Evolutionary conservation across 2,797 vertebrate genomes (phyloP), one percentile per base, ranked within the genome.

Genomic region (Sebastes ruberrimus): DNA sequence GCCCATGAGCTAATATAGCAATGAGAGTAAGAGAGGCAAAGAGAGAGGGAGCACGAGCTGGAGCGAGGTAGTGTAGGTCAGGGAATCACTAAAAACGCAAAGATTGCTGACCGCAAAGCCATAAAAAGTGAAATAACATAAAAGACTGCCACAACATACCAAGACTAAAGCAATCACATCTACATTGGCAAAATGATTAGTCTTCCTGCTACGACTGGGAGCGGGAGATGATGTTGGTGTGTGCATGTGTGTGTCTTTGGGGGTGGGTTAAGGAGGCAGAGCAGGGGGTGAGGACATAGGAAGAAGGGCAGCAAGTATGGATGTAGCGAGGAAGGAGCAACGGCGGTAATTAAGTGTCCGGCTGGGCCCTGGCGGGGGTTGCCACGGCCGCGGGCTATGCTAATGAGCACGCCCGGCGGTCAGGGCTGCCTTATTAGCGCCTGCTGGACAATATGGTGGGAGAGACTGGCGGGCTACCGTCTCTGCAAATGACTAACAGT

Each of bases 321-420:
- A 93, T 80, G 88, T 82, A 83, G 83, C 56, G 77, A 90, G 84
- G 89, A 89, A 93, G 87, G 84, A 93, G 89, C 92, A 67, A 66
- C 76, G 75, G 81, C 78, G 56, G 93, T 96, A 96, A 96, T 96
- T 95, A 96, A 96, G 94, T 95, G 94, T 95, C 93, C 94, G 84
- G 92, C 91, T 92, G 88, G 90, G 91, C 89, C 83, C 92, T 93
- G 84, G 90, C 79, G 85, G 93, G 91, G 91, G 91, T 91, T 94
- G 92, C 94, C 92, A 92, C 85, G 74, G 94, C 95, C 93, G 89
- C 91, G 27, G 94, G 94, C 95, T 87, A 96, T 96, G 95, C 94
- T 96, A 96, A 96, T 96, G 94, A 96, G 94, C 84, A 83, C 60
- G 81, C 89, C 93, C 92, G 81, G 86, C 78, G 91, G 95, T 94